phyloP scores from a whole-genome alignment of 2,113 vertebrate species.

The Solea solea region DNA sequence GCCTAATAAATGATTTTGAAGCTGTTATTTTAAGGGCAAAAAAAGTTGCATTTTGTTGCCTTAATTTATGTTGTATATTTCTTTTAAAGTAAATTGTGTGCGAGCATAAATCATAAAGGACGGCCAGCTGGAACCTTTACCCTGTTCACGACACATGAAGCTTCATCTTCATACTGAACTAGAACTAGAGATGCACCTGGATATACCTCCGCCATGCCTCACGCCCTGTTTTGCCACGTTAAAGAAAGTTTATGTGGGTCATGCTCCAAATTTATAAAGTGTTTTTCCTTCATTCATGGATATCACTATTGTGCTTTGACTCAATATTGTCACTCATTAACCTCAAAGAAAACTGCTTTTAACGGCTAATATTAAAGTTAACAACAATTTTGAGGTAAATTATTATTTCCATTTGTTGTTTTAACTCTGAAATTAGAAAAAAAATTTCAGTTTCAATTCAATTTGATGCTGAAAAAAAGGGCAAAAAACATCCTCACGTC shows the following conservation, averaged over 20 bases:
- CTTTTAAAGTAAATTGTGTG: neutral
- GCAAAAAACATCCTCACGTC: no score
- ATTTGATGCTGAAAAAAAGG: no score
- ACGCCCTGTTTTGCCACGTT: neutral
- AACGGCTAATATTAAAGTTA: no score
- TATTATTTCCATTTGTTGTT: no score
- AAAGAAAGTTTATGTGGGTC: neutral
- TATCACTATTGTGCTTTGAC: no score
- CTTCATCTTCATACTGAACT: neutral
- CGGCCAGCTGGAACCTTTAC: neutral
- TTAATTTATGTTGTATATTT: neutral
- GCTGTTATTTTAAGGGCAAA: neutral
- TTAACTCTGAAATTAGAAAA: no score
- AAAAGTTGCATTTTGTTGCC: neutral
- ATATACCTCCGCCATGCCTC: no score
- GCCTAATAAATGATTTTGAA: neutral
- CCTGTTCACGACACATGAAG: neutral
- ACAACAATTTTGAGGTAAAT: no score
- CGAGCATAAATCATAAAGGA: neutral
- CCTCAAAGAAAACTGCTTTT: no score
- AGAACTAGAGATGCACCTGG: neutral
- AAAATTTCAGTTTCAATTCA: no score
- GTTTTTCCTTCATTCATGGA: neutral
- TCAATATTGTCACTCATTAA: no score
- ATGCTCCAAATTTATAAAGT: neutral